Evolutionary conservation across 2,797 vertebrate genomes (phyloP).

Genomic region (Typhlichthys subterraneus): DNA sequence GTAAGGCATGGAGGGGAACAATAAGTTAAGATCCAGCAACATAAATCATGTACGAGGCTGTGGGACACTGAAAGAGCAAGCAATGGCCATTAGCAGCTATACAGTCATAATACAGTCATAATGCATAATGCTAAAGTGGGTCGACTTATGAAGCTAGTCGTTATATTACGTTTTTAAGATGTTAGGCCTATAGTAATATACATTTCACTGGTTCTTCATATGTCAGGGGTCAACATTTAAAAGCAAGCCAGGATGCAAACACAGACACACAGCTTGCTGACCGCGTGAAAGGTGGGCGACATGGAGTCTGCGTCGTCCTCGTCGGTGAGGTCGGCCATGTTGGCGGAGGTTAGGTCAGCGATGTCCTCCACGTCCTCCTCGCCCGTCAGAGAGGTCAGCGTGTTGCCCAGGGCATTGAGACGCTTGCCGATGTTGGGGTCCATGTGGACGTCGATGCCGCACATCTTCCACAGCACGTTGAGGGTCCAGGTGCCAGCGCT

Average conservation of each 20-base stretch:
- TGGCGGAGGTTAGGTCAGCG: conserved; percentile 91
- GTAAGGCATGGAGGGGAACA: conserved; percentile 10
- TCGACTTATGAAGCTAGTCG: neutral
- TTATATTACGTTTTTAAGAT: neutral
- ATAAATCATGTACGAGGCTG: no score
- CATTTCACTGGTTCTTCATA: neutral
- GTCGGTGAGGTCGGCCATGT: conserved; percentile 92
- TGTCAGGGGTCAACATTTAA: neutral
- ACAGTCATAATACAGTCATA: no score
- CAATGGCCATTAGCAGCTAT: no score
- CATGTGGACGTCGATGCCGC: conserved; percentile 99
- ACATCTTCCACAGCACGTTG: conserved; percentile 99
- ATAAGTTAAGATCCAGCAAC: neutral
- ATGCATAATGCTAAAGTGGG: no score
- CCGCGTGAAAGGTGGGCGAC: conserved; percentile 89
- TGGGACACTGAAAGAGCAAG: no score
- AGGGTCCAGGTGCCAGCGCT: conserved; percentile 98
- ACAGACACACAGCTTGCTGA: conserved; percentile 54
- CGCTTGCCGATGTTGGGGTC: conserved; percentile 98
- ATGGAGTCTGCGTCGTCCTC: conserved; percentile 92
- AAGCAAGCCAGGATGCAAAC: neutral
- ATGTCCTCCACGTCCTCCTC: conserved; percentile 96
- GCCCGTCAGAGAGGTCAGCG: conserved; percentile 93
- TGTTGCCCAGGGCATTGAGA: conserved; percentile 94
- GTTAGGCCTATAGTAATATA: neutral